phyloP scores from a whole-genome alignment of 2,113 vertebrate genomes.

The Calonectris borealis region DNA sequence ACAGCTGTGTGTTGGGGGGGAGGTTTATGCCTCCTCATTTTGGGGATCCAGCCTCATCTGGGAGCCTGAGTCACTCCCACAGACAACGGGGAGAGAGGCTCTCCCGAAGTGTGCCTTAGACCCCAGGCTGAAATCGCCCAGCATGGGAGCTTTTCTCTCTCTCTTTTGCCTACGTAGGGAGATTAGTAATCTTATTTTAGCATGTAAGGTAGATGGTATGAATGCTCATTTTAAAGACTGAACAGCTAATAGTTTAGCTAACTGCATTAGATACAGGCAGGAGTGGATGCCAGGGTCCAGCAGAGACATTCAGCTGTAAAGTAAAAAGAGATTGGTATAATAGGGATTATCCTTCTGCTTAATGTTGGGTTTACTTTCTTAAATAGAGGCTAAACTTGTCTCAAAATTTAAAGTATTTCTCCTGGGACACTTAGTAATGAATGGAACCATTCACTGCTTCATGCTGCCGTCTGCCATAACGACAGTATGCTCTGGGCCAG shows the following conservation, averaged over 20 bases:
- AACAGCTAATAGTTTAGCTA: not conserved
- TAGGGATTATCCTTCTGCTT: not conserved
- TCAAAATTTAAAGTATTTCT: not conserved
- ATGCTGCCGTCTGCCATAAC: not conserved
- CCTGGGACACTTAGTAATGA: not conserved
- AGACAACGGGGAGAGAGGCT: not conserved
- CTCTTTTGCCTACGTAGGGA: not conserved
- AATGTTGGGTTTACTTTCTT: not conserved
- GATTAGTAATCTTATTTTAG: not conserved
- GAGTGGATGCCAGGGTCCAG: not conserved
- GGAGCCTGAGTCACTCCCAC: not conserved
- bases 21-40: accelerated
- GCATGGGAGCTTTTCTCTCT: not conserved
- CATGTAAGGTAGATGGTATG: not conserved
- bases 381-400: not conserved
- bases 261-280: not conserved
- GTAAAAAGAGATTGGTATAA: not conserved
- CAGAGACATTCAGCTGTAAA: not conserved
- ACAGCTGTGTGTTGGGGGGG: accelerated
- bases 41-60: not conserved
- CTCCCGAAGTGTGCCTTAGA: not conserved
- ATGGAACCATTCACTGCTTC: not conserved
- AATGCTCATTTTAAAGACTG: not conserved
- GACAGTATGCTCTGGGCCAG: not conserved
- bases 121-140: not conserved